Conservation (phyloP, 2,888 invertebrate species). For the Hydrotaea diabolus region DNA sequence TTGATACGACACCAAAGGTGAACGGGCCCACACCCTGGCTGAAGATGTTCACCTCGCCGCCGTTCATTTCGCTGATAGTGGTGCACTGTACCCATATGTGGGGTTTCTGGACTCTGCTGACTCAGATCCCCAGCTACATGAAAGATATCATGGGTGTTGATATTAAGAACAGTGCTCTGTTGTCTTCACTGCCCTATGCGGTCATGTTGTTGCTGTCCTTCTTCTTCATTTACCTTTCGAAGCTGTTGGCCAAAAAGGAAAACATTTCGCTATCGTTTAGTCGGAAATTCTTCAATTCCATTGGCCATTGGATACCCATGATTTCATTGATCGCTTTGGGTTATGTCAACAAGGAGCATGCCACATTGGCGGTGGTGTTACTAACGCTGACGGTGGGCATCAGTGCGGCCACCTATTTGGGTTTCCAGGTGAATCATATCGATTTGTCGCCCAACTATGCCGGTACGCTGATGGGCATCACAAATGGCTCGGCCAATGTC, state of each 20-base stretch:
- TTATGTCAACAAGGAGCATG: slow-evolving; percentile 80
- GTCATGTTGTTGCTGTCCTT: slow-evolving; percentile 88
- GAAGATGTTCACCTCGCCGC: slow-evolving; percentile 87
- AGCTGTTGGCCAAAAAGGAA: slow-evolving; percentile 79
- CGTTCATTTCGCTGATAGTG: slow-evolving; percentile 88
- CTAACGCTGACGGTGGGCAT: slow-evolving; percentile 88
- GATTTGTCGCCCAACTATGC: slow-evolving; percentile 92
- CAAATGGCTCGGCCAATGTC: slow-evolving; percentile 89
- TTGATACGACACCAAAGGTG: slow-evolving; percentile 72
- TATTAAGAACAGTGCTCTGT: slow-evolving; percentile 86
- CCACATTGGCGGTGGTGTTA: slow-evolving; percentile 83
- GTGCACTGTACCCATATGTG: slow-evolving; percentile 88
- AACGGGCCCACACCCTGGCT: slow-evolving; percentile 86
- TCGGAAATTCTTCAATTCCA: slow-evolving; percentile 83
- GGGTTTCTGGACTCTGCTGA: slow-evolving; percentile 92
- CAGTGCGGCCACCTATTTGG: slow-evolving; percentile 89
- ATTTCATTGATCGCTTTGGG: slow-evolving; percentile 85
- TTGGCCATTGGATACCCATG: slow-evolving; percentile 87
- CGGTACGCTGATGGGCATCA: slow-evolving; percentile 92
- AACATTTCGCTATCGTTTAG: slow-evolving; percentile 77
- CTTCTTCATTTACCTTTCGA: slow-evolving; percentile 86
- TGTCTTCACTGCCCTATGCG: slow-evolving; percentile 88
- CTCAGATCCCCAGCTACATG: slow-evolving; percentile 91
- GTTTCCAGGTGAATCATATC: slow-evolving; percentile 91
- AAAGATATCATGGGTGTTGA: slow-evolving; percentile 86